Base-by-base conservation (phyloP, 2,888 invertebrate genomes). In the Laspeyria flexula region DNA sequence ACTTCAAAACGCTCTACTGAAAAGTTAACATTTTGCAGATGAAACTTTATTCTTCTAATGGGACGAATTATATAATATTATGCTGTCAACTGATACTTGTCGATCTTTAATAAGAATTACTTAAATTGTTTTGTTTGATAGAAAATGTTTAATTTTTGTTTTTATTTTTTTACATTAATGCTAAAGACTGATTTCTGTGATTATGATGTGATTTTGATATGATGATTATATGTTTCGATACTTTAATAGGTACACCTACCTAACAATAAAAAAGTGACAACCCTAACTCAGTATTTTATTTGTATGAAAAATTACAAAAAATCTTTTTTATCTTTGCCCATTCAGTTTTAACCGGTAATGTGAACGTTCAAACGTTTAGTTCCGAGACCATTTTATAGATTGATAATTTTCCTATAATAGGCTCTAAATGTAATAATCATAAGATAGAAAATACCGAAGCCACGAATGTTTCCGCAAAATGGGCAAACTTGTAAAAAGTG, bases 221-320 rank as follows among this genome's bases (percentile, higher is more conserved):
- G n/a, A 29, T 29, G 29, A 29, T 10, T n/a, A n/a, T 10, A 10
- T n/a, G 29, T n/a, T n/a, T 10, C 29, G 10, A 29, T 18, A 18
- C 29, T 9, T 29, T 9, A 29, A 29, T 9, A 9, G 10, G n/a
- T 10, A 29, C 9, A 25, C 25, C 7, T 23, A 6, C 25, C 3
- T 29, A 10, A 11, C 27, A 3, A 16, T 31, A 34, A 23, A 29
- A 43, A 34, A 43, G 27, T 43, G 34, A 43, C 43, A 34, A 44
- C 43, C 43, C 35, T 37, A 37, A 16, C 15, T 37, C 43, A 44
- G 25, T 35, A 35, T 37, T 37, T 27, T 44, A 37, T 44, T 44
- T 44, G 43, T 13, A 37, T 21, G 43, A 18, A 44, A 44, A 37
- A 29, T 44, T 27, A 11, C 43, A 37, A 29, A 37, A 37, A 18